Base-by-base conservation (phyloP, 2,888 invertebrate genomes). In the Troides oblongomaculatus region DNA sequence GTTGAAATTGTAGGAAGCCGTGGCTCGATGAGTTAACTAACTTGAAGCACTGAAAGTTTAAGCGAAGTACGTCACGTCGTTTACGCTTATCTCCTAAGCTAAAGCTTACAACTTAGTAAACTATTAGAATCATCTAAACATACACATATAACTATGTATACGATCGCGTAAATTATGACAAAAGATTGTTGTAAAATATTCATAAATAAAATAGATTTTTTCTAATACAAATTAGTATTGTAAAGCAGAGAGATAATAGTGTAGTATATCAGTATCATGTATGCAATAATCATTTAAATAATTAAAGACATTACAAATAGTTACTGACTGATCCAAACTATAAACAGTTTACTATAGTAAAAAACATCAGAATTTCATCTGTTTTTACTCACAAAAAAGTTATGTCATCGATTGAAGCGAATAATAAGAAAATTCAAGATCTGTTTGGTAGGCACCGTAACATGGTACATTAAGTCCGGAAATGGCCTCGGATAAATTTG, bases 61-160 rank as follows among this genome's bases (percentile, higher is more conserved):
- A 30, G 60, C 36, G 60, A 23, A 36, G 36, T 60, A 60, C 60
- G 60, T 60, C 25, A 60, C 23, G 36, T 60, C 36, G 23, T 60
- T 60, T 60, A 23, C 36, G 46, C 36, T 60, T 60, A 60, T 60
- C 60, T 60, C 18, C 60, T 60, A 60, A 60, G 60, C 60, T 60
- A 1, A 30, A 36, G 60, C 60, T 60, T 60, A 25, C n/a, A 36
- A 60, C 60, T 60, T 18, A 36, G 30, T 60, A 36, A 60, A 60
- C 60, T 60, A 60, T 60, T 60, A 60, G 36, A 36, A 36, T 36
- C 36, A 36, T 60, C 60, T 30, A 60, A 60, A 60, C 60, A 25
- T 60, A 18, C 23, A 4, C 12, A 36, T 36, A 36, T 36, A 59
- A 60, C 57, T 25, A 58, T 58, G 60, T 60, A 18, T 4, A 60